Evolutionary conservation across 2,113 vertebrate genomes (phyloP).

Genomic region (Pseudorhombus dupliciocellatus): DNA sequence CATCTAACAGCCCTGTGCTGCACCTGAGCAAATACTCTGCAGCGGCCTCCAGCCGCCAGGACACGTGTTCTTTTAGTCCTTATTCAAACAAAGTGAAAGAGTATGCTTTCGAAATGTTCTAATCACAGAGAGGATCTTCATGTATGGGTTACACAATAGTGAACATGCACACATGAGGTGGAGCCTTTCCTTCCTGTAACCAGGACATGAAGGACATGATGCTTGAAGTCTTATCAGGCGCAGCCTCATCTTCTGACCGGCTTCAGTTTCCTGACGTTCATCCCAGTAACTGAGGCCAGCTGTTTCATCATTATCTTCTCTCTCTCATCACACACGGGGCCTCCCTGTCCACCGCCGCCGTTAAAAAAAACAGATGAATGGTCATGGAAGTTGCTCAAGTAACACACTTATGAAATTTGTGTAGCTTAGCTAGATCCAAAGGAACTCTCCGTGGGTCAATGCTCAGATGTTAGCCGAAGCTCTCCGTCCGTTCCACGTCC

Average conservation of each 20-base stretch:
- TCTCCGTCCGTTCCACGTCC: constrained; percentile 11
- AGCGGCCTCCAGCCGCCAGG: neutral
- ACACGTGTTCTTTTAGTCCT: no score
- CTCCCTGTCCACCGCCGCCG: no score
- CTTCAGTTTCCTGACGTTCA: constrained; percentile 21
- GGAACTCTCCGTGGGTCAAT: neutral
- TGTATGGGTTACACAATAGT: no score
- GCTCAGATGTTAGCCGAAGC: neutral
- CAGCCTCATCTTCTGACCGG: constrained; percentile 10
- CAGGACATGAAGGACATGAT: neutral
- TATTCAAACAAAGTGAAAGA: no score
- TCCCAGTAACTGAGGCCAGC: constrained; percentile 5
- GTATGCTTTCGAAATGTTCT: no score
- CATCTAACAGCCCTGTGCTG: neutral
- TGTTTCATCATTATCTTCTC: constrained; percentile 2
- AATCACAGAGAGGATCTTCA: no score
- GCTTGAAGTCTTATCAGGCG: constrained; percentile 37
- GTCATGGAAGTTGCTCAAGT: no score
- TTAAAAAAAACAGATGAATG: no score
- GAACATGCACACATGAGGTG: no score
- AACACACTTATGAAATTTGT: no score
- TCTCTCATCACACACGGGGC: neutral
- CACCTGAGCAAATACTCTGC: neutral
- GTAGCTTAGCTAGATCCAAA: no score
- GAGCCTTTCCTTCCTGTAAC: neutral